Conservation (phyloP, 2,797 vertebrate genomes). For the Danio kyathit region DNA sequence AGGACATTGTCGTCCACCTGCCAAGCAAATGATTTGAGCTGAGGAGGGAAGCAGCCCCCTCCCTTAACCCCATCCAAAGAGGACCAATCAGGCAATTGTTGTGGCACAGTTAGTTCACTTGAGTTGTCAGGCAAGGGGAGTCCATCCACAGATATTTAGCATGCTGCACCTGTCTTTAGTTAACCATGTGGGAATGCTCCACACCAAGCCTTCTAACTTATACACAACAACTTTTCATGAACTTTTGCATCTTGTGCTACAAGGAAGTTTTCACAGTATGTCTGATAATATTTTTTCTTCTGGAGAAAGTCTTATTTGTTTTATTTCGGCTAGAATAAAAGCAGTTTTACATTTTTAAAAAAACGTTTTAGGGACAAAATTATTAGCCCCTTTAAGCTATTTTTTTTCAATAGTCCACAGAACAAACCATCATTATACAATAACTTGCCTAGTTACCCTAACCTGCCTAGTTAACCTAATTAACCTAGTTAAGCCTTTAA, state of each 20-base stretch:
- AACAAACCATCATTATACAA: too few species aligned
- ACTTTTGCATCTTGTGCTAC: constrained; percentile 72
- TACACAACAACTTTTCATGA: constrained; percentile 80
- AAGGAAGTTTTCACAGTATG: too few species aligned
- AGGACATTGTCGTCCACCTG: constrained; percentile 99
- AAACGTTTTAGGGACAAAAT: too few species aligned
- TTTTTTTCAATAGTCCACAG: too few species aligned
- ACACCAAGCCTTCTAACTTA: constrained; percentile 90
- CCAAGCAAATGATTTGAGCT: constrained; percentile 95
- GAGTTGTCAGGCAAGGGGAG: constrained; percentile 96
- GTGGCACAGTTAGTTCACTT: constrained; percentile 97
- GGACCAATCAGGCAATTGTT: constrained; percentile 99
- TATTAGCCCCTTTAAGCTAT: too few species aligned
- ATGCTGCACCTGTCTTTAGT: constrained; percentile 95
- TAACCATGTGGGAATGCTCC: constrained; percentile 96
- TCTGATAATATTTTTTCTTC: too few species aligned
- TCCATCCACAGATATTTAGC: constrained; percentile 91
- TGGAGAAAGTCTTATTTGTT: too few species aligned
- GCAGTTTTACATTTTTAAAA: too few species aligned
- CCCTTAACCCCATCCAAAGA: constrained; percentile 88
- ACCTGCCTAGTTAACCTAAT: too few species aligned
- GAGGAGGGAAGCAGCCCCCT: constrained; percentile 81
- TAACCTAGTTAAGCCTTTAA: too few species aligned
- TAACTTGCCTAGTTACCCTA: too few species aligned
- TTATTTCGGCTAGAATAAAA: too few species aligned